Conservation (phyloP, 1,140 invertebrate species). For the Lasioglossum baleicum region DNA sequence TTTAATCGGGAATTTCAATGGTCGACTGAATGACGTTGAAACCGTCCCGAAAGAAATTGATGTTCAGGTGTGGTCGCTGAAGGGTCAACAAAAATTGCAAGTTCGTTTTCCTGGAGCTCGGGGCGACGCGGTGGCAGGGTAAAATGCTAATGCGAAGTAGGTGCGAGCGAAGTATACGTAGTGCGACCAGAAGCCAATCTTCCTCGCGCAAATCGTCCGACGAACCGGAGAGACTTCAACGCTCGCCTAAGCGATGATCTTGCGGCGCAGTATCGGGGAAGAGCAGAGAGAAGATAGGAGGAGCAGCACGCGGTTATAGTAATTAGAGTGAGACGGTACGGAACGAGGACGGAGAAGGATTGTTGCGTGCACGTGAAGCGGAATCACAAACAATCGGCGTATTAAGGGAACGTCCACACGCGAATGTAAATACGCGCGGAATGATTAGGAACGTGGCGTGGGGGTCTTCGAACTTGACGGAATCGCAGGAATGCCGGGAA, state of each 20-base stretch:
- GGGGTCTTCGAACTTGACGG: conserved; percentile 47
- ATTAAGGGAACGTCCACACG: conserved; percentile 56
- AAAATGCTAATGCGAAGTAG: too few species aligned
- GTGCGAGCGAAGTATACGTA: too few species aligned
- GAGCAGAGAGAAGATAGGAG: background rate
- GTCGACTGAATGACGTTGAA: too few species aligned
- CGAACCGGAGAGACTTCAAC: conserved; percentile 17
- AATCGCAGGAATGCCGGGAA: conserved; percentile 30
- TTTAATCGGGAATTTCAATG: background rate
- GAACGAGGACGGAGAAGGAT: background rate
- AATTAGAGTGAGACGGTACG: conserved; percentile 31
- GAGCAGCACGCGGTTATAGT: conserved; percentile 25
- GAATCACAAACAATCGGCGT: conserved; percentile 57
- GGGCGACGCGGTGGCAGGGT: too few species aligned
- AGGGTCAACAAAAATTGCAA: too few species aligned
- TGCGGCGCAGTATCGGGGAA: background rate
- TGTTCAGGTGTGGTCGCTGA: too few species aligned
- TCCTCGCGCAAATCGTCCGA: background rate
- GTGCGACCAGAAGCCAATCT: background rate
- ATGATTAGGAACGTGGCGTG: conserved; percentile 44
- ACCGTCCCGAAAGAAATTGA: too few species aligned
- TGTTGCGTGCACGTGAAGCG: conserved; percentile 52
- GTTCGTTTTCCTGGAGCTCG: too few species aligned
- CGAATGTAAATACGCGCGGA: conserved; percentile 34
- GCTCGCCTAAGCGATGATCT: background rate